Conservation (phyloP, 2,113 vertebrate genomes). For the Percopsis transmontana region DNA sequence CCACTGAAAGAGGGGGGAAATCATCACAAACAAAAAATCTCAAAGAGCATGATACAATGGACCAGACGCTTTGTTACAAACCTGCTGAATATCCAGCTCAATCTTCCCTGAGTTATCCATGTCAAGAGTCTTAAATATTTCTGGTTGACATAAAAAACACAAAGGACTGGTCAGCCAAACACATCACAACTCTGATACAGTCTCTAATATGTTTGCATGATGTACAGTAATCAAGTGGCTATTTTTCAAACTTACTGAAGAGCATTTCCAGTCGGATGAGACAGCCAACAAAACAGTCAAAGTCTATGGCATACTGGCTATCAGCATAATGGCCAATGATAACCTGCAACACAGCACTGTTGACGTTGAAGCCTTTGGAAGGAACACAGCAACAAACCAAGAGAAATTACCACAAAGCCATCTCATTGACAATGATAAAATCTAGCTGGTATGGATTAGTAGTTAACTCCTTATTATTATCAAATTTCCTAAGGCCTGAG, state of each 20-base stretch:
- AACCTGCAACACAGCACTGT: conserved; percentile 76
- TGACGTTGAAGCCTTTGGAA: conserved; percentile 81
- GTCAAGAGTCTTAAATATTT: conserved; percentile 71
- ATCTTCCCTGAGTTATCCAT: conserved; percentile 51
- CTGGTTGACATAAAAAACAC: conserved; percentile 46
- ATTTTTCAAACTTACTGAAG: conserved; percentile 83
- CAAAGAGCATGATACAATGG: not conserved
- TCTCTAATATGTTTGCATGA: not conserved
- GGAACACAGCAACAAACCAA: not conserved
- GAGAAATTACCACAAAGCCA: not conserved
- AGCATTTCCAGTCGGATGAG: conserved; percentile 84
- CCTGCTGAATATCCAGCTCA: conserved; percentile 67
- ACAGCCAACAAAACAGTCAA: conserved; percentile 83
- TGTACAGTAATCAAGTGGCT: not conserved
- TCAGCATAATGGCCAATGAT: conserved; percentile 73
- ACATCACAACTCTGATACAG: too few species aligned
- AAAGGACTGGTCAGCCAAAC: not conserved
- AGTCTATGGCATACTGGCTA: conserved; percentile 76
- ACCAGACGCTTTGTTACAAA: conserved; percentile 19
- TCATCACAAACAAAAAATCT: not conserved
- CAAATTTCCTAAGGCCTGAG: not conserved
- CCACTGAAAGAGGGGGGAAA: conserved; percentile 60
- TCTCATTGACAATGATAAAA: too few species aligned
- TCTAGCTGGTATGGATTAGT: too few species aligned
- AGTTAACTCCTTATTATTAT: too few species aligned